Evolutionary conservation across 2,888 invertebrate genomes (phyloP), one percentile per base, ranked within the genome.

Genomic region (Andricus curvator): DNA sequence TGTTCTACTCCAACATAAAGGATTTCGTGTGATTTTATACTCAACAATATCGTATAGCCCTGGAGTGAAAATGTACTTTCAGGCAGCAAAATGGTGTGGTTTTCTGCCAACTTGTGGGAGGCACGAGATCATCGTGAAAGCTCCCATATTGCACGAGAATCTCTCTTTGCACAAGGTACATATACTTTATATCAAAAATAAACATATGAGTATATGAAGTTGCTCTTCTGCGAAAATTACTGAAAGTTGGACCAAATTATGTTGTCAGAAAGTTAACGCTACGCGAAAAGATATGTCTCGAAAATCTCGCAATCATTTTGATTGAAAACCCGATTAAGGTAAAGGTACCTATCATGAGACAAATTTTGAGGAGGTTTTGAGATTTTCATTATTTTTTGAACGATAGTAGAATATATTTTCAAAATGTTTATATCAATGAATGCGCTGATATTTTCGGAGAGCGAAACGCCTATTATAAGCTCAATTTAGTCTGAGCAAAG

Each of bases 101-200:
- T 67, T 67, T 15, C 17, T 48, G 25, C 17, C 15, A 44, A 44
- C 48, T 68, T 68, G 68, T 68, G 48, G 22, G 20, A 68, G 17
- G 25, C 48, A 41, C 41, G 68, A 68, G 17, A 68, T 41, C 25
- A 68, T 17, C 48, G 15, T 68, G 68, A 68, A 68, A 68, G 44
- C 25, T 44, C 1, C 8, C 22, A 17, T 44, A 44, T 68, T 68
- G 48, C 68, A 20, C 68, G 25, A 48, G 68, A 68, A 44, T 68
- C 22, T 22, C 67, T 68, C 22, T 44, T 11, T 37, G 17, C 37
- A 65, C 9, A 20, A 37, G 20, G 11, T 20, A 33, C 9, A 66
- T 41, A 37, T 5, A 15, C 6, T 22, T 20, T 22, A 13, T 20
- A 41, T 41, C 15, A 41, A 22, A 67, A 41, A 22, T 22, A 15